Evolutionary conservation across 2,113 vertebrate species (phyloP).

Genomic region (Lates calcarifer): DNA sequence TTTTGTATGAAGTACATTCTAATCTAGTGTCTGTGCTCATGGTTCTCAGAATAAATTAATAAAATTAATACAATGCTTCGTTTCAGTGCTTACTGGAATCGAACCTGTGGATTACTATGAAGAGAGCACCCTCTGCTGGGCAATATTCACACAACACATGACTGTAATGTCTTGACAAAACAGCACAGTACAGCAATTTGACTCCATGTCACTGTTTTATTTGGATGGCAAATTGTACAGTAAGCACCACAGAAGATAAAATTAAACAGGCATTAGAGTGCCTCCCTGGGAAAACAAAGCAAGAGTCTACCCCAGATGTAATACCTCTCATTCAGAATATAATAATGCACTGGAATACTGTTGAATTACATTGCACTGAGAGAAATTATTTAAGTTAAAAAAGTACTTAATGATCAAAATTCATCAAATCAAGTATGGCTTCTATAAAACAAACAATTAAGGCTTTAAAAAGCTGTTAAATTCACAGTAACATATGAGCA

Average conservation of each 20-base stretch:
- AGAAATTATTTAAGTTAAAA: conserved; percentile 33
- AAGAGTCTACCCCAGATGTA: background rate
- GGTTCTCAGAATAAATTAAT: conserved; percentile 69
- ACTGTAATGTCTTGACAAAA: background rate
- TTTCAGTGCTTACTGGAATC: background rate
- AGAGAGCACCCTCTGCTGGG: conserved; percentile 65
- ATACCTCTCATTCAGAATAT: conserved; percentile 25
- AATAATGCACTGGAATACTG: conserved; percentile 46
- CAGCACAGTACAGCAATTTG: background rate
- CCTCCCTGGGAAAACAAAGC: conserved; percentile 9
- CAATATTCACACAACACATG: background rate
- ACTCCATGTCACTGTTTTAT: conserved; percentile 53
- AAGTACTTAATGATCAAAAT: conserved; percentile 57
- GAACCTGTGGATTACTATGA: background rate
- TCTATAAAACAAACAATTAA: conserved; percentile 58
- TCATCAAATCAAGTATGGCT: conserved; percentile 64
- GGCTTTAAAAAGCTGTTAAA: conserved; percentile 15
- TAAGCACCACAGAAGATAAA: conserved; percentile 35
- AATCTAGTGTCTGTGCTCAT: conserved; percentile 58
- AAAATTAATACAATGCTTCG: conserved; percentile 2
- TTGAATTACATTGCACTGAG: conserved; percentile 56
- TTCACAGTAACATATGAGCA: background rate
- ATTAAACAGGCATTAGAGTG: conserved; percentile 17
- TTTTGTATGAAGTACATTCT: conserved; percentile 53
- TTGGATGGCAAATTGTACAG: conserved; percentile 52